Conservation (phyloP, 2,113 vertebrate genomes). For the Salvelinus fontinalis region DNA sequence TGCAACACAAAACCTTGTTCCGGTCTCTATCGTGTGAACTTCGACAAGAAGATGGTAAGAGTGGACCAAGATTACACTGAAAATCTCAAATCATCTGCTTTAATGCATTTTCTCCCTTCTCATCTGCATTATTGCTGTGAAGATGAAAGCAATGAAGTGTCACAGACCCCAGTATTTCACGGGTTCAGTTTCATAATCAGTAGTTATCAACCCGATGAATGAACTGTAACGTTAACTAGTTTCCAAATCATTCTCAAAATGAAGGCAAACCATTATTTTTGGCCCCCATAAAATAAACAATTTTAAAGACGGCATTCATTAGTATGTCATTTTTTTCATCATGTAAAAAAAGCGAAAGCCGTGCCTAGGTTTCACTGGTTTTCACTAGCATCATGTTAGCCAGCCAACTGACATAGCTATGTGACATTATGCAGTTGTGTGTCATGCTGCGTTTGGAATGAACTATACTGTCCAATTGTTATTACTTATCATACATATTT, state of each 20-base stretch:
- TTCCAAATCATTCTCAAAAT: too few species aligned
- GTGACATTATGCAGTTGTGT: too few species aligned
- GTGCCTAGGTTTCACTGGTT: neutral
- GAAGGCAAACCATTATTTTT: too few species aligned
- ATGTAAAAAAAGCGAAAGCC: neutral
- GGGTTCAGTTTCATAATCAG: neutral
- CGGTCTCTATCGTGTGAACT: conserved; percentile 7
- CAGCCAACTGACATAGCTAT: neutral
- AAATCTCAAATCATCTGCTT: conserved; percentile 5
- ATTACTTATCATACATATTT: neutral
- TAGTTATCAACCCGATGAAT: neutral
- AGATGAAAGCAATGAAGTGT: neutral
- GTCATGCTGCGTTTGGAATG: neutral
- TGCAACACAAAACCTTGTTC: neutral
- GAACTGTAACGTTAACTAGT: neutral
- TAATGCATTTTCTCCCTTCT: neutral
- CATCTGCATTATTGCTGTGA: neutral
- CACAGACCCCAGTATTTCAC: neutral
- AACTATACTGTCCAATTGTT: neutral
- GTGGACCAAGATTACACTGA: neutral
- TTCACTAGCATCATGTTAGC: neutral
- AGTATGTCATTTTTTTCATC: neutral
- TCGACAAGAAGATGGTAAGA: conserved; percentile 3
- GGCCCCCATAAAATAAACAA: too few species aligned
- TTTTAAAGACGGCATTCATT: too few species aligned